phyloP scores from a whole-genome alignment of 2,797 vertebrate genomes.

The Mallotus villosus region DNA sequence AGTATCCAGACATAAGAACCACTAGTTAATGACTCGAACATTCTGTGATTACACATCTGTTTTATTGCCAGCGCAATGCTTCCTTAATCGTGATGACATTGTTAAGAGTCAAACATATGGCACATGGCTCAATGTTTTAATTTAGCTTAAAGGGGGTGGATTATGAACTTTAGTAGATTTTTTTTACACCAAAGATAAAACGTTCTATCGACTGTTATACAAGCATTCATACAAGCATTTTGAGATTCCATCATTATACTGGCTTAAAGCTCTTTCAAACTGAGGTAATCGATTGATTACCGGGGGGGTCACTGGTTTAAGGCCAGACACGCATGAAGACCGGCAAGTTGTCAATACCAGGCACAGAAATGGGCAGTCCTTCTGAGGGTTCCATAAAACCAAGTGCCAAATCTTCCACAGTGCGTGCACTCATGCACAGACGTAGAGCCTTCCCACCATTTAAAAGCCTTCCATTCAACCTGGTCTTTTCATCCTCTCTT shows the following conservation, averaged over 20 bases:
- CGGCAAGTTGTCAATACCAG: conserved; percentile 29
- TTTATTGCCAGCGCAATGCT: not conserved
- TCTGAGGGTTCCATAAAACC: not conserved
- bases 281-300: conserved; percentile 12
- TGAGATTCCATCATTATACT: conserved; percentile 7
- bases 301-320: conserved; percentile 11
- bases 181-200: conserved; percentile 1
- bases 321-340: not conserved
- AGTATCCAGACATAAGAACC: not conserved
- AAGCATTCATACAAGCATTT: too few species aligned
- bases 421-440: not conserved
- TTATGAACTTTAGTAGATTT: not conserved
- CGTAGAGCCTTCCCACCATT: not conserved
- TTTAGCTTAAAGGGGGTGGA: not conserved
- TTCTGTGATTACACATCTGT: not conserved
- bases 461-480: conserved; percentile 1
- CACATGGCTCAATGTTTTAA: not conserved
- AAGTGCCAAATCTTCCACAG: not conserved
- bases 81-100: not conserved
- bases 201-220: not conserved
- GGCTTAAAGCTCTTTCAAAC: conserved; percentile 11
- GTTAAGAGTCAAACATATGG: not conserved
- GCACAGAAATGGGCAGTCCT: conserved; percentile 6
- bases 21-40: not conserved
- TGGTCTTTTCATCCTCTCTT: not conserved